phyloP scores from a whole-genome alignment of 2,113 vertebrate species.

The Brienomyrus longianalis region DNA sequence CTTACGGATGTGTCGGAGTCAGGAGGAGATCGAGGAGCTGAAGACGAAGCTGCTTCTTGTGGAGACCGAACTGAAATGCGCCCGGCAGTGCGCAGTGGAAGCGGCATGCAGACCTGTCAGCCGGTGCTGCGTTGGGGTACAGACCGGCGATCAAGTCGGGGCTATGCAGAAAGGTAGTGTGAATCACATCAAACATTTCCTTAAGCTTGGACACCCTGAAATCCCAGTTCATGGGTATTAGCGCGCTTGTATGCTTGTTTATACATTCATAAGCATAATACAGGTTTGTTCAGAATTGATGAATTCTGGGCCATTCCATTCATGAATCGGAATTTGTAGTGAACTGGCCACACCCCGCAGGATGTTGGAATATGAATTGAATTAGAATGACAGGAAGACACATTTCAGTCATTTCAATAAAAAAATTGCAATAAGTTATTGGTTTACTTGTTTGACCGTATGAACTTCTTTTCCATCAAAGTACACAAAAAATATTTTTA shows the following conservation, averaged over 20 bases:
- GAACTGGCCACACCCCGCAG: neutral
- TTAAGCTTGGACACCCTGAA: neutral
- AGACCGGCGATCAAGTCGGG: neutral
- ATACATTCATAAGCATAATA: neutral
- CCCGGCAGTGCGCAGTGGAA: neutral
- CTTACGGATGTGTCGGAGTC: neutral
- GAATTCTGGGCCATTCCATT: neutral
- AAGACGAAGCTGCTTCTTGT: neutral
- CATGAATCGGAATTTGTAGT: neutral
- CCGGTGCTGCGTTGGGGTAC: neutral
- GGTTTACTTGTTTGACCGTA: neutral
- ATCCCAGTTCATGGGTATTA: neutral
- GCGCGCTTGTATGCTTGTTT: neutral
- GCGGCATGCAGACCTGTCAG: neutral
- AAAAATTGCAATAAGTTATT: neutral
- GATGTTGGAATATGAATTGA: neutral
- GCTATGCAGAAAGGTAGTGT: neutral
- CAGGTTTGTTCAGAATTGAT: neutral
- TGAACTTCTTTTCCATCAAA: neutral
- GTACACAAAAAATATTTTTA: no score
- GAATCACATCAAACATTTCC: neutral
- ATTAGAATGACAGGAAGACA: neutral
- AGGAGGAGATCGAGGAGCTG: slow-evolving; percentile 8
- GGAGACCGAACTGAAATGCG: neutral
- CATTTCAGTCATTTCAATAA: neutral